Evolutionary conservation across 2,888 invertebrate species (phyloP), one percentile per base, ranked within the genome.

Genomic region (Drosophila atroscutellata): DNA sequence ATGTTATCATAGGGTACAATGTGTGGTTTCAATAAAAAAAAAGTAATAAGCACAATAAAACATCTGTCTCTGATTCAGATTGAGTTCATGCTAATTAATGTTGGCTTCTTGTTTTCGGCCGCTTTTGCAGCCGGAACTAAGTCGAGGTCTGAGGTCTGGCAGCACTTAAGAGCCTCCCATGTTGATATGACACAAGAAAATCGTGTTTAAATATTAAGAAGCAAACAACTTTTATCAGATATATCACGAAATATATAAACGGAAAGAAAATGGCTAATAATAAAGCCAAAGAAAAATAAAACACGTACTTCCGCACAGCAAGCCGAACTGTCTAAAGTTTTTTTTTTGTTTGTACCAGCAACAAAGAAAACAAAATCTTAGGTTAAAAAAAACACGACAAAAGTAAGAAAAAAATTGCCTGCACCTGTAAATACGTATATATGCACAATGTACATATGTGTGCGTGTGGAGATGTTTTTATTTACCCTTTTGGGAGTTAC

Each of bases 61-160:
- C 13, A 32, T 36, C 20, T 32, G 57, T 18, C 32, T 20, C 26
- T 26, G 62, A 51, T 50, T 58, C 83, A 86, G 81, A 86, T 77
- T 86, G 84, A 84, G 66, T 69, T 57, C 71, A 71, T 65, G 76
- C 72, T 78, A 81, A 81, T 73, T 83, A 75, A 86, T 72, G 72
- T 81, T 56, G 55, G 62, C 54, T 47, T 77, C 55, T 69, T 61
- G 13, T 45, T 68, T 72, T 51, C 52, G 60, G 65, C 60, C 59
- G 9, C 8, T 69, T 63, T 75, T 37, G 56, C 75, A 86, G 72
- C 84, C 86, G 83, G 81, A 84, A 86, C 79, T 83, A 11, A 45
- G 45, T 30, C 81, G 77, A 81, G 76, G 81, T 82, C 77, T 75
- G 56, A 20, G 55, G 47, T 39, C 52, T 45, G 57, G 37, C n/a